Conservation (phyloP, 2,113 vertebrate species). For the Macaca mulatta region DNA sequence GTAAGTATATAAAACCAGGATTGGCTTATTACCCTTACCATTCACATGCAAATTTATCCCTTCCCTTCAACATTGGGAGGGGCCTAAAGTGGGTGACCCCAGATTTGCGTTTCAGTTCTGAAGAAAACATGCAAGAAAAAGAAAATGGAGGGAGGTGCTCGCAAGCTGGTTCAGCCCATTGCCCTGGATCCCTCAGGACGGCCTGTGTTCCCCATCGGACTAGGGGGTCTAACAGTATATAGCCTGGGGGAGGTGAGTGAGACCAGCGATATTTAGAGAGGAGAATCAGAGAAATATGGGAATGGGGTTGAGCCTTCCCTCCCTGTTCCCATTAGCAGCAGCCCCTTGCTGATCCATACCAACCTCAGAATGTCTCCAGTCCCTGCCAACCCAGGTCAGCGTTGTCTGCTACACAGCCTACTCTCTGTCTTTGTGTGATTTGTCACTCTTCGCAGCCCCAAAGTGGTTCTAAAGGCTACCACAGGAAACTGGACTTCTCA, state of each 20-base stretch:
- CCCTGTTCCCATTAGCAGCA: constrained; percentile 49
- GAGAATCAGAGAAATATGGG: constrained; percentile 64
- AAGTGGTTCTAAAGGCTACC: constrained; percentile 7
- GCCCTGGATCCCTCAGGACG: constrained; percentile 91
- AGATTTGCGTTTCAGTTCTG: constrained; percentile 84
- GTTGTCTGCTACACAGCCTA: background rate
- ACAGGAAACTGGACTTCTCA: background rate
- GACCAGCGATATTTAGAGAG: constrained; percentile 59
- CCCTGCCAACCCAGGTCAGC: constrained; percentile 58
- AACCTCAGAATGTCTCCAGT: constrained; percentile 27
- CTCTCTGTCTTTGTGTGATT: background rate
- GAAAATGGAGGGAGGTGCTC: constrained; percentile 87
- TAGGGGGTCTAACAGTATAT: constrained; percentile 92
- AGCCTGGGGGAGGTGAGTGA: constrained; percentile 92
- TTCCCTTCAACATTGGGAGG: constrained; percentile 55
- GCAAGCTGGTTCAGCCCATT: constrained; percentile 90
- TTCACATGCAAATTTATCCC: constrained; percentile 21
- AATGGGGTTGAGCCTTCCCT: constrained; percentile 61
- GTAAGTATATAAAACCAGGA: background rate
- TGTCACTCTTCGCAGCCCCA: constrained; percentile 39
- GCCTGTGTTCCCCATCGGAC: constrained; percentile 91
- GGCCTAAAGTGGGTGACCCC: constrained; percentile 74
- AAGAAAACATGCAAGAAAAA: constrained; percentile 92
- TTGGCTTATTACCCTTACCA: constrained; percentile 14
- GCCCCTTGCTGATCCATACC: constrained; percentile 38